Base-by-base conservation (phyloP, 2,113 vertebrate genomes). In the Plectropomus leopardus region DNA sequence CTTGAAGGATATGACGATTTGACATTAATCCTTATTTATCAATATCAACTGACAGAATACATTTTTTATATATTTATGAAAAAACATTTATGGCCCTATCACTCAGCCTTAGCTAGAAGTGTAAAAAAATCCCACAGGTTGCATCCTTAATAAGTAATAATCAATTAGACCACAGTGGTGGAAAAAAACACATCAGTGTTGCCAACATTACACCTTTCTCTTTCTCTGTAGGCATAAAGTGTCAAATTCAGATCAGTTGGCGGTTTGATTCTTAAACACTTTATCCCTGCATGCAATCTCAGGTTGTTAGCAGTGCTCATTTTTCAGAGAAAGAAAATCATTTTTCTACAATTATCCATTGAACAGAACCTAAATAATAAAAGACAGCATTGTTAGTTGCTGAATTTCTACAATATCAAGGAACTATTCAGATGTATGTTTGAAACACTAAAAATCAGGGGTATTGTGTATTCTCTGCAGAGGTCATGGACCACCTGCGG, bases 71-170 rank as follows among this genome's bases (percentile, higher is more conserved):
- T n/a, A n/a, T n/a, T n/a, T n/a, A n/a, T n/a, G n/a, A n/a, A n/a
- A n/a, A n/a, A n/a, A n/a, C n/a, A n/a, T 36, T 36, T 1, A 8
- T 9, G 34, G 36, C 36, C 36, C 8, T 40, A 40, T 40, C 2
- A 10, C 36, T 10, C 8, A 40, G 36, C 36, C 10, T 10, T 40
- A 40, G 34, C 65, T 26, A 40, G 6, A 58, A 53, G 50, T 57
- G 28, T 32, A 21, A 44, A 23, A 58, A 65, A 65, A 44, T 61
- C 57, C 23, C 34, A 34, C 66, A 63, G 44, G 55, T 69, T 30
- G 10, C 23, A 34, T 53, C 16, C 11, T 40, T 60, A 59, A 50
- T 59, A 48, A 64, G 50, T 32, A 64, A 64, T 45, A 58, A 79
- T 79, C 76, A 47, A 48, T 64, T 47, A 61, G 45, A 68, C 10